Evolutionary conservation across 2,888 invertebrate genomes (phyloP), one percentile per base, ranked within the genome.

Genomic region (Noctua janthina): DNA sequence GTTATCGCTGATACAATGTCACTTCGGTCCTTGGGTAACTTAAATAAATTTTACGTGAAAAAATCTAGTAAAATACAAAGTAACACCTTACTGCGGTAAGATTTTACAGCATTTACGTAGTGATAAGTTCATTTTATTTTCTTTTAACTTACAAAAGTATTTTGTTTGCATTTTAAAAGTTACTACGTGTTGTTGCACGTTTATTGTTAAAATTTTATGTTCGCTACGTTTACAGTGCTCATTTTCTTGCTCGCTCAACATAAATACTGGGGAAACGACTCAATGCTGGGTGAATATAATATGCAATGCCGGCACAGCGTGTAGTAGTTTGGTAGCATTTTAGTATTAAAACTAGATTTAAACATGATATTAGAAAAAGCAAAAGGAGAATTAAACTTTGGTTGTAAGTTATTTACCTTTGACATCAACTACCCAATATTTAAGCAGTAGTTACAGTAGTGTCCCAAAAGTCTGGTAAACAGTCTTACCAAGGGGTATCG

Each of bases 171-270:
- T 82, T 82, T 76, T 66, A 75, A 84, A 67, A 69, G 69, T 64
- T 54, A 68, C 59, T 71, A 73, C 49, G 69, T 70, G 69, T 75
- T 76, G 59, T 67, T 62, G 29, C 69, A 29, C 17, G 82, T 82
- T 82, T 82, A 75, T 74, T 86, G 78, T 70, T 78, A 2, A 78
- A 74, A 75, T 86, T 86, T 82, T 86, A 82, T 82, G 73, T 68
- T 82, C 23, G 0, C 59, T 49, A 66, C 74, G 39, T 78, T 84
- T 69, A 82, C 43, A 23, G 56, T 51, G 51, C 35, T 86, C 75
- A 76, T 86, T 84, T 78, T 78, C 78, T 82, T 73, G 74, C 59
- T 51, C 56, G 39, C 39, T 73, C n/a, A 70, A 72, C 39, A 23
- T 11, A 54, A 39, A 72, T 35, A 73, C 72, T 73, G 72, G 59